Evolutionary conservation across 2,113 vertebrate genomes (phyloP).

Genomic region (Pteruthius melanotis): DNA sequence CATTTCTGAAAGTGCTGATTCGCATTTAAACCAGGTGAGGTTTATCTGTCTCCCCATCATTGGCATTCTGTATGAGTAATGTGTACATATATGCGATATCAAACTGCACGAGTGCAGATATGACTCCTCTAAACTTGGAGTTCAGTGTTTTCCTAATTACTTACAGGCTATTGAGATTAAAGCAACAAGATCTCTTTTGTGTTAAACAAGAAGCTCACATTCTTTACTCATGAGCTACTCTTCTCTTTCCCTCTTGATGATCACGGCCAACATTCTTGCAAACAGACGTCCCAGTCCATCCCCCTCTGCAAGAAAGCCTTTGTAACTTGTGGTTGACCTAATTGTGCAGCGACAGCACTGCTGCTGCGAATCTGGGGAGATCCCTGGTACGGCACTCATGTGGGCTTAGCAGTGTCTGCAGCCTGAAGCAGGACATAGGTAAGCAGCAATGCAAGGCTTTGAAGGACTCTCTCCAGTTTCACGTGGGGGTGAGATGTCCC

Average conservation of each 20-base stretch:
- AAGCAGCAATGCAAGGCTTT: neutral
- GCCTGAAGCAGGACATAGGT: neutral
- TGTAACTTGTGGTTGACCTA: slow-evolving; percentile 28
- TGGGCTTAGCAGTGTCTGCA: neutral
- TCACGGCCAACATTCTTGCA: neutral
- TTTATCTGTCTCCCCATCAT: neutral
- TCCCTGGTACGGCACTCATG: neutral
- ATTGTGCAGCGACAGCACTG: neutral
- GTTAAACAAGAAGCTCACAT: slow-evolving; percentile 58
- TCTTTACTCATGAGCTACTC: slow-evolving; percentile 58
- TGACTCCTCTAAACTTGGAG: neutral
- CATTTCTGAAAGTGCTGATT: neutral
- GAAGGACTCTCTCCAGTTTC: neutral
- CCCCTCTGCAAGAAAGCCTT: neutral
- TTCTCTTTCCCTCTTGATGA: neutral
- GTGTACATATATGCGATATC: neutral
- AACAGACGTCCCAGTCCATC: neutral
- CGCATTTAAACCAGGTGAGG: neutral
- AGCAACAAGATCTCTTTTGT: slow-evolving; percentile 59
- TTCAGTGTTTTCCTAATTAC: slow-evolving; percentile 52
- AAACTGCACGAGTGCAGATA: neutral
- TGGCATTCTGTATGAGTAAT: slow-evolving; percentile 21
- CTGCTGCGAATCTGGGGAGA: neutral
- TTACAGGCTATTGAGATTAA: slow-evolving; percentile 51
- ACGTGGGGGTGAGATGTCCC: neutral